Conservation (phyloP, 2,113 vertebrate species). For the Microcebus ravelobensis region DNA sequence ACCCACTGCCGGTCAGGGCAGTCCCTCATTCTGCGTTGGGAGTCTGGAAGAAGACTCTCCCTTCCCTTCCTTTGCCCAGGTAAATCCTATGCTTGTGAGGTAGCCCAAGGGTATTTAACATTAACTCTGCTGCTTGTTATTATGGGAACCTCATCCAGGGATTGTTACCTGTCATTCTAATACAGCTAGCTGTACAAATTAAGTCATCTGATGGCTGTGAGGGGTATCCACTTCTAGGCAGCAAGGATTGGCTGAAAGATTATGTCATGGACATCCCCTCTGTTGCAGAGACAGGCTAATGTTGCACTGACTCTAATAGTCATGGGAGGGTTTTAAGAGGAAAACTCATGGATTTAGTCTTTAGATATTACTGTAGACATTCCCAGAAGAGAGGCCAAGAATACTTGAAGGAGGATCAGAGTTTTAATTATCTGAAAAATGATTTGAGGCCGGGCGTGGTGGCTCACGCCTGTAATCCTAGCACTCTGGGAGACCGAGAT, state of each 20-base stretch:
- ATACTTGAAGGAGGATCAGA: background rate
- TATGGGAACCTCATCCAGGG: background rate
- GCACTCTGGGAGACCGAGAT: too few species aligned
- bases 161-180: background rate
- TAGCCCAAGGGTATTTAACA: background rate
- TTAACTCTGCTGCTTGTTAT: background rate
- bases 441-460: background rate
- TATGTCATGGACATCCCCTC: background rate
- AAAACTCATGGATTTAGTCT: background rate
- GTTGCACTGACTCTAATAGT: background rate
- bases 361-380: background rate
- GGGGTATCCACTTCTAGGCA: background rate
- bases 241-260: background rate
- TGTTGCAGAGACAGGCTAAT: background rate
- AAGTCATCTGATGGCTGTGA: background rate
- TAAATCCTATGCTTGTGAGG: slow-evolving; percentile 76
- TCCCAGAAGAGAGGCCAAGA: background rate
- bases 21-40: slow-evolving; percentile 84
- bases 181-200: background rate
- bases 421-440: background rate
- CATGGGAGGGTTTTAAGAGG: background rate
- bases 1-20: slow-evolving; percentile 82
- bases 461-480: too few species aligned
- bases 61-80: slow-evolving; percentile 97
- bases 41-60: slow-evolving; percentile 94